Evolutionary conservation across 2,888 invertebrate species (phyloP), one percentile per base, ranked within the genome.

Genomic region (Auanema sp.): DNA sequence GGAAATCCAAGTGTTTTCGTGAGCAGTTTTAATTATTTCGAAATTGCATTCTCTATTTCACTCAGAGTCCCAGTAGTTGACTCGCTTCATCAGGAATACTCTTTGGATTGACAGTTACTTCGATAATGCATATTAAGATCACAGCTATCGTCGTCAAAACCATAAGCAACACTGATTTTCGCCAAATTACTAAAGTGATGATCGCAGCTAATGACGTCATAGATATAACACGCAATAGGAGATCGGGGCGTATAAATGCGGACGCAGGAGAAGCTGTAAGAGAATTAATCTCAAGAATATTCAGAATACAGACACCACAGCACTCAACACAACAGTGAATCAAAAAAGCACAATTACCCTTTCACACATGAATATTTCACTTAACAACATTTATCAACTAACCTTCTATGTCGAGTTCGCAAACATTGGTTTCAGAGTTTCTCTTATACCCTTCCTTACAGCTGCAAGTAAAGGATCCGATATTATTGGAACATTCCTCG

Each of bases 341-440:
- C 33, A 18, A 47, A 47, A 5, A 47, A 18, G 47, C 21, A 47
- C 47, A 47, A 47, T 21, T 47, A 47, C 47, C 47, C 33, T 33
- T 47, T 10, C 47, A 16, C 16, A 47, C 47, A 47, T 47, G 16
- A 18, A 47, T 16, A 47, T 55, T n/a, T 23, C n/a, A n/a, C 41
- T n/a, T 40, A 14, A 55, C 16, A 21, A 42, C 40, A 33, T 63
- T n/a, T 21, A 60, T 47, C n/a, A 41, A 51, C 72, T 66, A 21
- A 83, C 82, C 82, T 70, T 79, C 75, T n/a, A 82, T 61, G 53
- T 83, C 82, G 14, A 81, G 21, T 24, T 71, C 68, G 52, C 83
- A 83, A 10, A 33, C 8, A 33, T 76, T 71, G 5, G 54, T 66
- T 1, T 63, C 72, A 60, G n/a, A n/a, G n/a, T 78, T 72, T 23